Evolutionary conservation across 2,113 vertebrate species (phyloP).

Genomic region (Acinonyx jubatus): DNA sequence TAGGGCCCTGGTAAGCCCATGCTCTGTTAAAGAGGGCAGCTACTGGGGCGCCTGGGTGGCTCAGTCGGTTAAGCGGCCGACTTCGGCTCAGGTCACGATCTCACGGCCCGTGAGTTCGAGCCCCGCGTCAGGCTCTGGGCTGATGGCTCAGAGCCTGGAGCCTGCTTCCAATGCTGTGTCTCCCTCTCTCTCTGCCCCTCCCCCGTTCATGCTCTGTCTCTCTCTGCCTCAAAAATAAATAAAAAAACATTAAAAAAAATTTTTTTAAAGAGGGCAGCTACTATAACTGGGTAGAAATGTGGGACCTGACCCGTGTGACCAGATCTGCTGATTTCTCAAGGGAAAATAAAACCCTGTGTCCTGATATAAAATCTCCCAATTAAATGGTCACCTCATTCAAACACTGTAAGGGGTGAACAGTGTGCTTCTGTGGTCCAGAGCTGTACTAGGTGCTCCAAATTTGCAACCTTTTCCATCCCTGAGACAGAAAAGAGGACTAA

Average conservation of each 20-base stretch:
- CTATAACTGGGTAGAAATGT: neutral
- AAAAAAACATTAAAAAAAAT: no score
- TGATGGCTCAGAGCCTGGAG: no score
- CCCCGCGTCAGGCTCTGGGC: no score
- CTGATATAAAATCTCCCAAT: neutral
- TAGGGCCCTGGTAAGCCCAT: neutral
- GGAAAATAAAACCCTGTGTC: constrained; percentile 6
- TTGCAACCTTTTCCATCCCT: neutral
- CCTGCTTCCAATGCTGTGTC: no score
- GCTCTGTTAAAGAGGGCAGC: neutral
- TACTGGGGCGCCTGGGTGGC: no score
- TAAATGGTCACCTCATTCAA: constrained; percentile 30
- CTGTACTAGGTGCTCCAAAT: neutral
- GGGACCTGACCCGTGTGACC: neutral
- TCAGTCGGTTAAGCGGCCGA: no score
- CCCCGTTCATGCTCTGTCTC: no score
- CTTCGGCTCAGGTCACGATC: no score
- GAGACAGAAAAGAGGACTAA: neutral
- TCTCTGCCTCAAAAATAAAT: no score
- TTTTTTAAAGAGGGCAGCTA: neutral
- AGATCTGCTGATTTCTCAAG: constrained; percentile 25
- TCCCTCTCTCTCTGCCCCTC: no score
- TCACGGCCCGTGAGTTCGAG: no score
- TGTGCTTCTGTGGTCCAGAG: neutral
- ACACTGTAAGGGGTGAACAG: neutral